Conservation (phyloP, 2,888 invertebrate species). For the Troilus luridus region DNA sequence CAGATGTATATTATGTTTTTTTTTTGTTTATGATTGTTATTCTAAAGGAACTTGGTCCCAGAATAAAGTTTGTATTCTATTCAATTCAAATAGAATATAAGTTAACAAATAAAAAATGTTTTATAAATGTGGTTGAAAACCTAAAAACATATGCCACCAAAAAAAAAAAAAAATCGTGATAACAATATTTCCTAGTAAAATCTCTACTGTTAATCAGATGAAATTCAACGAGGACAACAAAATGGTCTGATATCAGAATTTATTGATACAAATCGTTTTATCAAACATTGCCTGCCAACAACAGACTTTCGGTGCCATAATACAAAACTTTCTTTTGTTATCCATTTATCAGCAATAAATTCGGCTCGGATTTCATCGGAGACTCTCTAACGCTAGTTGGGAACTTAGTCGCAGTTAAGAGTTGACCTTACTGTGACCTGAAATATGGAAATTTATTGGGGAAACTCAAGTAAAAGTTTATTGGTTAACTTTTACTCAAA, state of each 20-base stretch:
- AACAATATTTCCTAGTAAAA: background rate
- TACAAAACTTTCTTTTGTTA: background rate
- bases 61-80: too few species aligned
- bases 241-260: background rate
- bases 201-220: background rate
- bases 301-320: background rate
- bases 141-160: background rate
- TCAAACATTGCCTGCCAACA: background rate
- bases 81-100: too few species aligned
- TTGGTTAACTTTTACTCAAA: too few species aligned
- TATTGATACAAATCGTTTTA: background rate
- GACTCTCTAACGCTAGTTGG: background rate
- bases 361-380: background rate
- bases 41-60: too few species aligned
- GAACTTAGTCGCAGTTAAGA: background rate
- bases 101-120: too few species aligned
- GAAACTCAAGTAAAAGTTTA: background rate
- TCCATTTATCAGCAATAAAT: background rate
- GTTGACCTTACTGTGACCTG: background rate
- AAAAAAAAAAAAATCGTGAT: background rate
- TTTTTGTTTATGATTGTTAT: too few species aligned
- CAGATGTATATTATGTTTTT: too few species aligned
- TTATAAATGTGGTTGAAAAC: too few species aligned
- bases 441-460: background rate
- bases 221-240: background rate